phyloP scores from a whole-genome alignment of 2,888 invertebrate genomes.

The Tachina lurida region DNA sequence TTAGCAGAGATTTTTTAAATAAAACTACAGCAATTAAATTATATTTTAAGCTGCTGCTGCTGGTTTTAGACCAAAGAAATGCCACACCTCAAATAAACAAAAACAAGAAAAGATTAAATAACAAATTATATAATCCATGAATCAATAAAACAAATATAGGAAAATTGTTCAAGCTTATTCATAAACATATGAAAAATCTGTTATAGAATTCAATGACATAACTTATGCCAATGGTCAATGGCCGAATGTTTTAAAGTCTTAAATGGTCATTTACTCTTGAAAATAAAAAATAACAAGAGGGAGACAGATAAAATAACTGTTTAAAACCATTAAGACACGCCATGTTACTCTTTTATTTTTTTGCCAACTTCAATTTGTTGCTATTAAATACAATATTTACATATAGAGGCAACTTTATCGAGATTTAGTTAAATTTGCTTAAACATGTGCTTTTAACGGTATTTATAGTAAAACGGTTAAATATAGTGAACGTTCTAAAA shows the following conservation, averaged over 20 bases:
- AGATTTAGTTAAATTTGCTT: not conserved
- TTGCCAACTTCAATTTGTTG: not conserved
- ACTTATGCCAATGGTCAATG: conserved; percentile 62
- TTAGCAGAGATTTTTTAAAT: not conserved
- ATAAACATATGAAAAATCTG: conserved; percentile 7
- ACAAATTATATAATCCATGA: conserved; percentile 51
- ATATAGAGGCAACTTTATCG: not conserved
- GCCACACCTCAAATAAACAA: conserved; percentile 60
- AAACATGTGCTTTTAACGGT: conserved; percentile 52
- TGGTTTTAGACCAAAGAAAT: conserved; percentile 41
- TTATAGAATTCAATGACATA: conserved; percentile 64
- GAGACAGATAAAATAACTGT: not conserved
- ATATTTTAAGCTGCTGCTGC: conserved; percentile 2
- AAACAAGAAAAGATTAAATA: conserved; percentile 36
- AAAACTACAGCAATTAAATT: conserved; percentile 32
- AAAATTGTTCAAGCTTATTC: not conserved
- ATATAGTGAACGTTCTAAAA: conserved; percentile 48
- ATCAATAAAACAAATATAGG: conserved; percentile 46
- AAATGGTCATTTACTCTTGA: not conserved
- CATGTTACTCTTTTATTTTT: conserved; percentile 12
- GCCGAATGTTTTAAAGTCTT: conserved; percentile 30
- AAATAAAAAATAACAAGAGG: not conserved
- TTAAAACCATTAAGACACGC: conserved; percentile 25
- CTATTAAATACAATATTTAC: conserved; percentile 16
- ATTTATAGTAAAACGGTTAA: conserved; percentile 46